A percentile compares a stretch with the other conserved stretches of the same genome.
Evolutionary conservation across 2,113 vertebrate genomes (phyloP).

Genomic region (Myanophis thanlyinensis): DNA sequence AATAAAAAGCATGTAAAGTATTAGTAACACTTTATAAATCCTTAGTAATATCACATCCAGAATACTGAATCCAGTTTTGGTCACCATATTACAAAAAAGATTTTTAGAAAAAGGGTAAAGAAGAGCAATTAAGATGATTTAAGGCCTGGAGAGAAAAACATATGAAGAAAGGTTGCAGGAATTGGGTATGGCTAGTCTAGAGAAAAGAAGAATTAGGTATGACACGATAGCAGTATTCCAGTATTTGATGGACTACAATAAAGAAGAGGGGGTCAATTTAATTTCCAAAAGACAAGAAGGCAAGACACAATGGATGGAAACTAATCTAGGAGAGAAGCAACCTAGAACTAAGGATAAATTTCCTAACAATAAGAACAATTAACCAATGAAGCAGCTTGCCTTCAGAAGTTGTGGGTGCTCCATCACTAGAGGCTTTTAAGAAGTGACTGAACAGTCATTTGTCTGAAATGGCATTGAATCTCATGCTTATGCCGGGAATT

Average conservation of each 20-base stretch:
- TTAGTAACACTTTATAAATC: not conserved
- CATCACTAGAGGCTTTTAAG: not conserved
- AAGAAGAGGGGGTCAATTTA: not conserved
- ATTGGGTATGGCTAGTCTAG: not conserved
- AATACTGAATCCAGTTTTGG: not conserved
- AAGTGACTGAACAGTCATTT: not conserved
- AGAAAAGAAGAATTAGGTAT: not conserved
- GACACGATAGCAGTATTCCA: not conserved
- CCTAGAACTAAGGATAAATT: not conserved
- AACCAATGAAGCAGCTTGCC: not conserved
- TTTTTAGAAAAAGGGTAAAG: not conserved
- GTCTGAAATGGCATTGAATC: not conserved
- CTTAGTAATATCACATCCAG: not conserved
- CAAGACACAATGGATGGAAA: not conserved
- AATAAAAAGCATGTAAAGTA: not conserved
- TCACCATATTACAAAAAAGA: not conserved
- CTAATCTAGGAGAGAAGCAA: not conserved
- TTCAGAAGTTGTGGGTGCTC: not conserved
- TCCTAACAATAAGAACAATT: not conserved
- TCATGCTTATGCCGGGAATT: not conserved
- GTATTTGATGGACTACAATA: not conserved
- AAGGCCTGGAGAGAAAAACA: not conserved
- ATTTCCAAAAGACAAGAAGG: not conserved
- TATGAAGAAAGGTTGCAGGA: not conserved
- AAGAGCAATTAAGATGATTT: not conserved